A percentile compares a stretch with the other conserved stretches of the same genome.
phyloP scores from a whole-genome alignment of 2,113 vertebrate species.

The Sorex fumeus region DNA sequence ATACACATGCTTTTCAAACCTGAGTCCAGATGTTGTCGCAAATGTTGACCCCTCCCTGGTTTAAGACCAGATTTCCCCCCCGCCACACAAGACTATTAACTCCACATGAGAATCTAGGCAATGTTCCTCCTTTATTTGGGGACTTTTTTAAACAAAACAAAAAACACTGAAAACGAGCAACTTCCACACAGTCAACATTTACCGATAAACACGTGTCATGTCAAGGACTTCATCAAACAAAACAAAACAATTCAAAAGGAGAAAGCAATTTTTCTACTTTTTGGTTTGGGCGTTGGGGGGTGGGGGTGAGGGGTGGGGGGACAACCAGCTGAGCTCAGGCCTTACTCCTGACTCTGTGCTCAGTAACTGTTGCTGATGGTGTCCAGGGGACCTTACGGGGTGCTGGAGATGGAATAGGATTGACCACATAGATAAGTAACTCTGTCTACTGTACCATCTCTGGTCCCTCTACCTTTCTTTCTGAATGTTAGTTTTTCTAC shows the following conservation, averaged over 20 bases:
- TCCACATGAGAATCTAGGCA: not conserved
- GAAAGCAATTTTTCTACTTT: constrained; percentile 13
- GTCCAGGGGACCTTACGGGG: no score
- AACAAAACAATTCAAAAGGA: constrained; percentile 22
- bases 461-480: no score
- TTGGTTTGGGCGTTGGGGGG: not conserved
- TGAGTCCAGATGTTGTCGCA: constrained; percentile 20
- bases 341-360: no score
- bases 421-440: no score
- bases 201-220: not conserved
- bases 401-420: no score
- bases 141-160: constrained; percentile 64
- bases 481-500: not conserved
- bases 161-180: constrained; percentile 34
- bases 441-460: no score
- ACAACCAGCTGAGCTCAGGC: no score
- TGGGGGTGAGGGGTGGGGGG: no score
- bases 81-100: constrained; percentile 3
- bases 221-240: constrained; percentile 34
- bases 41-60: constrained; percentile 24
- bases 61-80: constrained; percentile 52
- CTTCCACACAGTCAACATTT: constrained; percentile 16
- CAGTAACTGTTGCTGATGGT: no score
- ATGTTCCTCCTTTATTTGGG: constrained; percentile 15
- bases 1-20: not conserved